Evolutionary conservation across 2,888 invertebrate genomes (phyloP), one percentile per base, ranked within the genome.

Genomic region (Dynastes tityus): DNA sequence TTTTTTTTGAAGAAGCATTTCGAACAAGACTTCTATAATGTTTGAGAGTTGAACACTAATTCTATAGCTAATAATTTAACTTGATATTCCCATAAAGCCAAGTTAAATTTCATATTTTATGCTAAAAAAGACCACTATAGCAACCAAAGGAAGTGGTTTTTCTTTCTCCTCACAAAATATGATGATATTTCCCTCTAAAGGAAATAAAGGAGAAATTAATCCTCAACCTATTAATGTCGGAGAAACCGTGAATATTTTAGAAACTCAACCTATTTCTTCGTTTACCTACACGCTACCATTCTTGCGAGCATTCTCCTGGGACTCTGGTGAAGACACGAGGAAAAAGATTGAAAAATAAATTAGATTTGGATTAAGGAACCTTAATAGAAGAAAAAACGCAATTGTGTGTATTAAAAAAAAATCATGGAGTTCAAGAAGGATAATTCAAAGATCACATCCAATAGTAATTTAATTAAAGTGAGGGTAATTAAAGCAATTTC

Each of bases 401-500:
- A 55, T 13, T 13, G 55, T 32, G 32, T 32, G 4, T 32, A 5
- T 32, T 16, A 16, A 32, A 32, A 32, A 5, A 32, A 32, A 32
- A 32, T 32, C 32, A 5, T 32, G 32, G 5, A 32, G 5, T 32
- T 32, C 32, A 32, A 32, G 32, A 55, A 45, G 9, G 8, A 11
- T 45, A 9, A 45, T 8, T 45, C 2, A 8, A 45, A 45, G 45
- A 45, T 45, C 11, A 8, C 11, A 45, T 11, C 45, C 9, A 45
- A 1, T 45, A 45, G 11, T 8, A 45, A 11, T 11, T 73, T 73
- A 73, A 64, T 49, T 64, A 49, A 63, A 49, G 9, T n/a, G 61
- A 61, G 11, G 16, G 29, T 37, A 65, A 76, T 65, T 76, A 49
- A 76, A 76, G 78, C 80, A 82, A 82, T 82, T 82, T 82, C 79